Percentiles rank a stretch among this genome's conserved stretches.
Conservation (phyloP, 2,113 vertebrate genomes). For the Bubo scandiacus region DNA sequence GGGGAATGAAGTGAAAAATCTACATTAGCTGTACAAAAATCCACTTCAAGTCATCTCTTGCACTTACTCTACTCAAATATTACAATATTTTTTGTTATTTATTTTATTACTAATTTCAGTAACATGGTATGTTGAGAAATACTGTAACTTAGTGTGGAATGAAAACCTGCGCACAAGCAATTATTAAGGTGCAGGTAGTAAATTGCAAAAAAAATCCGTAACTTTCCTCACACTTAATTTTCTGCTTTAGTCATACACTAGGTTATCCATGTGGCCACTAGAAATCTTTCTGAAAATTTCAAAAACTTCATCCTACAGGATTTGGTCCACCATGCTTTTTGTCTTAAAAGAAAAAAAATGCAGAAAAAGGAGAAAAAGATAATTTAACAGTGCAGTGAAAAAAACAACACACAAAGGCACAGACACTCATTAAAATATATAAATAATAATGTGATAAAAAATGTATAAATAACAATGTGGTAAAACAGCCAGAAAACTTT, state of each 20-base stretch:
- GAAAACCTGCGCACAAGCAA: not conserved
- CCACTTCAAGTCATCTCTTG: not conserved
- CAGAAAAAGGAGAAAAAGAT: not conserved
- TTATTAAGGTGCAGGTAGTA: not conserved
- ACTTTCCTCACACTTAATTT: not conserved
- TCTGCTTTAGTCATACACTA: not conserved
- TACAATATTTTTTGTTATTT: not conserved
- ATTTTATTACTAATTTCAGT: not conserved
- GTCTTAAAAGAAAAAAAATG: not conserved
- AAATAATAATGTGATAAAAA: not conserved
- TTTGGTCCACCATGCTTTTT: not conserved
- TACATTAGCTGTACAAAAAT: not conserved
- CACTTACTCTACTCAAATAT: not conserved
- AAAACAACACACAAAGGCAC: not conserved
- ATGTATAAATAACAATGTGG: not conserved
- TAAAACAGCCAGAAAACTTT: not conserved
- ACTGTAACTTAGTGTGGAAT: not conserved
- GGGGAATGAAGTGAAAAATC: not conserved
- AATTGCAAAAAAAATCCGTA: not conserved
- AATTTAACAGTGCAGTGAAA: not conserved
- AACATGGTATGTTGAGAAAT: not conserved
- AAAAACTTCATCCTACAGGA: not conserved
- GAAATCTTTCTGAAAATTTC: not conserved
- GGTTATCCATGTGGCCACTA: not conserved
- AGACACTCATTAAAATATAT: not conserved